Evolutionary conservation across 2,113 vertebrate species (phyloP).

Genomic region (Heterotis niloticus): DNA sequence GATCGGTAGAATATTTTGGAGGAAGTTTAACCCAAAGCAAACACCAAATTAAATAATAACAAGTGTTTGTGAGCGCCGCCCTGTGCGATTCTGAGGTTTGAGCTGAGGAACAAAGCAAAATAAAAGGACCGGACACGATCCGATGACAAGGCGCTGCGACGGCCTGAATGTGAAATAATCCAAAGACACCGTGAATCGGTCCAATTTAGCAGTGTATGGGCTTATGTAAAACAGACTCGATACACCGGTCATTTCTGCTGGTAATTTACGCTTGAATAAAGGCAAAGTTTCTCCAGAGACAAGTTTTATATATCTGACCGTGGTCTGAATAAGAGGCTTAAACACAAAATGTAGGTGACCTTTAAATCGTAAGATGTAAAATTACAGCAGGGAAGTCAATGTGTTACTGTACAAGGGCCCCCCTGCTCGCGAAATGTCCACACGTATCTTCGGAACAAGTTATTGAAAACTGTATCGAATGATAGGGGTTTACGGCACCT

Average conservation of each 20-base stretch:
- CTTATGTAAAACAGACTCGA: slow-evolving; percentile 62
- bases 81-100: background rate
- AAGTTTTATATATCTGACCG: slow-evolving; percentile 64
- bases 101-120: slow-evolving; percentile 1
- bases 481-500: background rate
- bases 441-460: slow-evolving; percentile 22
- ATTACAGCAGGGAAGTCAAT: slow-evolving; percentile 40
- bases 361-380: slow-evolving; percentile 61
- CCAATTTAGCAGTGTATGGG: slow-evolving; percentile 51
- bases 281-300: slow-evolving; percentile 60
- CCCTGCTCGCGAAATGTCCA: slow-evolving; percentile 48
- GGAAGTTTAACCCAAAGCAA: background rate
- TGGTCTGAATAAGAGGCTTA: slow-evolving; percentile 68
- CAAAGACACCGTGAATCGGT: slow-evolving; percentile 56
- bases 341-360: slow-evolving; percentile 64
- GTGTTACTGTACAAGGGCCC: slow-evolving; percentile 49
- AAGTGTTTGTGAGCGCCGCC: no score
- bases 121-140: slow-evolving; percentile 34
- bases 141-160: slow-evolving; percentile 51
- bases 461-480: background rate
- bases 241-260: slow-evolving; percentile 55
- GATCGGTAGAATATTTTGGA: background rate
- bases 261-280: slow-evolving; percentile 60
- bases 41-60: background rate
- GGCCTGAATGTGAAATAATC: slow-evolving; percentile 52